phyloP scores from a whole-genome alignment of 2,888 invertebrate genomes.

The Cephus nigrinus region DNA sequence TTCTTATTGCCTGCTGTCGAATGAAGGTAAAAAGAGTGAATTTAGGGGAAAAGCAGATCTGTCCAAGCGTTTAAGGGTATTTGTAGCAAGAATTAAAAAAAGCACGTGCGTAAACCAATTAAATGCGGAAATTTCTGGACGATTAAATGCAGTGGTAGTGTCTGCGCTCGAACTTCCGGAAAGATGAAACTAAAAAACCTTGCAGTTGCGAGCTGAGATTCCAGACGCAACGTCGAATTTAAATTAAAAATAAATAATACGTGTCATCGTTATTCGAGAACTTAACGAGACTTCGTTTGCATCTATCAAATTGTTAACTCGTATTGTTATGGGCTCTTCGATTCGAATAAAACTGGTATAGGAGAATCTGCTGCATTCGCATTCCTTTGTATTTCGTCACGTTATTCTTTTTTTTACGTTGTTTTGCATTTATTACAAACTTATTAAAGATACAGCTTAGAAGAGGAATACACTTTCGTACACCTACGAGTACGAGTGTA shows the following conservation, averaged over 20 bases:
- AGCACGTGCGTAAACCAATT: not conserved
- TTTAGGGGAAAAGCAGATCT: no score
- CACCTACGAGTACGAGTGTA: no score
- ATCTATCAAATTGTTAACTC: not conserved
- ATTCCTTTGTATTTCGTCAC: not conserved
- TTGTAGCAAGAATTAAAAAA: not conserved
- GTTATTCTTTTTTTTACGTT: not conserved
- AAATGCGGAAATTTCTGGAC: not conserved
- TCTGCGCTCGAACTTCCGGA: not conserved
- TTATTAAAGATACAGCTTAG: not conserved
- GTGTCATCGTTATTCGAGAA: not conserved
- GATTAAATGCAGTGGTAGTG: not conserved
- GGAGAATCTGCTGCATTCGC: not conserved
- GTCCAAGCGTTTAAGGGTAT: no score
- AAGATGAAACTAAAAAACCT: not conserved
- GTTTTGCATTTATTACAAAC: not conserved
- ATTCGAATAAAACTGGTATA: not conserved
- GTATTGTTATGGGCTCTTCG: not conserved
- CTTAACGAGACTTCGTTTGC: not conserved
- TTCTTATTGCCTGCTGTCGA: no score
- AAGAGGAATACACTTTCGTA: not conserved
- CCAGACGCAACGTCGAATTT: not conserved
- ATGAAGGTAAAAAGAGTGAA: no score
- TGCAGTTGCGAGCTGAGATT: not conserved
- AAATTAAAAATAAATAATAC: not conserved